Percentiles rank a stretch among this genome's conserved stretches.
Evolutionary conservation across 2,888 invertebrate genomes (phyloP).

Genomic region (Sinopyrophorus schimmeli): DNA sequence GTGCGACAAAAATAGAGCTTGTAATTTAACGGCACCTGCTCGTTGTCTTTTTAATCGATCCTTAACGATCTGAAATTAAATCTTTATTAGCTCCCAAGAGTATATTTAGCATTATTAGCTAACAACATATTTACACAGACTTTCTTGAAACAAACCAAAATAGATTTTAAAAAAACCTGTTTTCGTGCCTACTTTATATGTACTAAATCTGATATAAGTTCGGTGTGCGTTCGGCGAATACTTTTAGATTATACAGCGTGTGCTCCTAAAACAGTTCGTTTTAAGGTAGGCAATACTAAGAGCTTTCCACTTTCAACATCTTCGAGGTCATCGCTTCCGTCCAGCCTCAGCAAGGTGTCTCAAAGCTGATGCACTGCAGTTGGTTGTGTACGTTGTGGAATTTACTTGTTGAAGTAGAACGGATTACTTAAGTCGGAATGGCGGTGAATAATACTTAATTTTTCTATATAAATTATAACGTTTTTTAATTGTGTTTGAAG

Average conservation of each 20-base stretch:
- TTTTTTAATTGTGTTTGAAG: too few relatives aligned
- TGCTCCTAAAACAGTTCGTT: background rate
- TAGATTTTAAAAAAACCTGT: too few relatives aligned
- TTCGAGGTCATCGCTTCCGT: constrained; percentile 42
- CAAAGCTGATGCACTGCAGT: constrained; percentile 35
- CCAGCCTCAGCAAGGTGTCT: constrained; percentile 36
- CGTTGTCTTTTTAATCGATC: background rate
- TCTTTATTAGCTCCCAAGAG: background rate
- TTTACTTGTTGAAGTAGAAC: constrained; percentile 26
- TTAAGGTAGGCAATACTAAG: constrained; percentile 18
- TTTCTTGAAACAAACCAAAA: background rate
- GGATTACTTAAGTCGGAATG: constrained; percentile 24
- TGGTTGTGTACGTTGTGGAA: constrained; percentile 29
- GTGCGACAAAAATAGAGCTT: constrained; percentile 2
- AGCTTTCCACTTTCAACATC: constrained; percentile 33
- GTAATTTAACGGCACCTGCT: background rate
- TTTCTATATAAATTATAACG: too few relatives aligned
- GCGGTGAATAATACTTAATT: constrained; percentile 16
- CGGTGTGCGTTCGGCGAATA: constrained; percentile 6
- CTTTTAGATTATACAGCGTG: background rate
- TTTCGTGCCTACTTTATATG: background rate
- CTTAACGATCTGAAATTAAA: background rate
- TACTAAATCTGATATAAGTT: constrained; percentile 6
- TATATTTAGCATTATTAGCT: background rate
- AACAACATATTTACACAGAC: background rate